Evolutionary conservation across 2,888 invertebrate species (phyloP).

Genomic region (Alsophila aescularia): DNA sequence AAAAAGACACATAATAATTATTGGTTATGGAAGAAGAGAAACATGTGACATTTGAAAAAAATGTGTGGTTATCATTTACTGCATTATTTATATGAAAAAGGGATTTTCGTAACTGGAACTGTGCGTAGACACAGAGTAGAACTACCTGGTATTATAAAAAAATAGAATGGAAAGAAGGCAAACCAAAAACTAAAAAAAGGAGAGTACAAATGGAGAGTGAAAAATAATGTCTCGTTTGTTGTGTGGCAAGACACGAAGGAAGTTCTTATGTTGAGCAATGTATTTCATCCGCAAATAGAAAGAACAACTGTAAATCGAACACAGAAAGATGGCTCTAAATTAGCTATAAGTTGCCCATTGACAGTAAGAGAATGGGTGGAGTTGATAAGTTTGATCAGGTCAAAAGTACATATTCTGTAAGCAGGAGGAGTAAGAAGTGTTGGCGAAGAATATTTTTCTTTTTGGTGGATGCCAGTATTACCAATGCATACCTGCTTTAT

Average conservation of each 20-base stretch:
- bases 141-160: neutral
- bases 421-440: slow-evolving; percentile 20
- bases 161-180: neutral
- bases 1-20: too few relatives aligned
- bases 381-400: slow-evolving; percentile 27
- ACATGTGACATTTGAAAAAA: too few relatives aligned
- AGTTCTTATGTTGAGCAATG: slow-evolving; percentile 14
- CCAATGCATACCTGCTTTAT: slow-evolving; percentile 38
- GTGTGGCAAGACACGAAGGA: slow-evolving; percentile 25
- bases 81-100: too few relatives aligned
- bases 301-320: slow-evolving; percentile 28
- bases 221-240: slow-evolving; percentile 21
- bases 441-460: slow-evolving; percentile 39
- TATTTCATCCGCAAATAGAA: slow-evolving; percentile 13
- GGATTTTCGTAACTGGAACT: too few relatives aligned
- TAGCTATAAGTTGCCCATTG: slow-evolving; percentile 26
- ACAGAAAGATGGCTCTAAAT: slow-evolving; percentile 37
- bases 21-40: too few relatives aligned
- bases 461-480: slow-evolving; percentile 38
- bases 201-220: slow-evolving; percentile 35
- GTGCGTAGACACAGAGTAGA: neutral
- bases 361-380: neutral
- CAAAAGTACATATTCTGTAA: slow-evolving; percentile 23
- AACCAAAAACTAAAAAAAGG: slow-evolving; percentile 28
- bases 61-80: neutral